Evolutionary conservation across 1,140 invertebrate genomes (phyloP).

Genomic region (Conus betulinus): DNA sequence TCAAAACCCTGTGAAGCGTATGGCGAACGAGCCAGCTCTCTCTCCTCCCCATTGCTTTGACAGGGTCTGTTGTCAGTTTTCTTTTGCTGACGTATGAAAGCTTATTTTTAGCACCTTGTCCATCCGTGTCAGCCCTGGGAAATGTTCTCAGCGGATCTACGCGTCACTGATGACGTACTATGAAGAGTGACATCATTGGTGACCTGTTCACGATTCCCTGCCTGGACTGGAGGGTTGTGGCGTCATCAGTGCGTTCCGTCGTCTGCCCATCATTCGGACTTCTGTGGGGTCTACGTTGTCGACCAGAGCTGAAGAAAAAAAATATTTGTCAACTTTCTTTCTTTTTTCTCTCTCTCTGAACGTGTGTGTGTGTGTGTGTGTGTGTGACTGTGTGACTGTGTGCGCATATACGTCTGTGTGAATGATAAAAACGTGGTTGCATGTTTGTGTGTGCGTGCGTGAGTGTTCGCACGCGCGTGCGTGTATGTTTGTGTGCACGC

Average conservation of each 20-base stretch:
- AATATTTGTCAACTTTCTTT: background rate
- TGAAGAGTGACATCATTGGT: background rate
- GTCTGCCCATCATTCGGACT: background rate
- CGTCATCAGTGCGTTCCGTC: slow-evolving; percentile 12
- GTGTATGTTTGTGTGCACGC: no score
- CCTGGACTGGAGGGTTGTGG: background rate
- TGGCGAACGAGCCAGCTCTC: no score
- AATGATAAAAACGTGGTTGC: no score
- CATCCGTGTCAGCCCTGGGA: no score
- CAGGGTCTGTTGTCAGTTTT: no score
- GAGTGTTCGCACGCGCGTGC: background rate
- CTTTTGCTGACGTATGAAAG: no score
- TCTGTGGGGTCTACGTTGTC: slow-evolving; percentile 12
- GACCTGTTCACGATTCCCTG: background rate
- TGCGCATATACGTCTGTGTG: background rate
- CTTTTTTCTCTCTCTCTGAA: background rate
- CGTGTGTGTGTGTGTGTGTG: background rate
- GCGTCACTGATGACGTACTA: no score
- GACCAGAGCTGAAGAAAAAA: background rate
- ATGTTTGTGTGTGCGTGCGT: background rate
- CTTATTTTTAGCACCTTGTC: no score
- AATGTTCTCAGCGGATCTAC: no score
- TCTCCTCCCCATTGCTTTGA: no score
- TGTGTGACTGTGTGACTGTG: background rate
- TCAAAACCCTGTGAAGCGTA: no score